Percentiles rank a stretch among this genome's conserved stretches.
phyloP scores from a whole-genome alignment of 1,140 invertebrate species.

The Pachypsylla venusta region DNA sequence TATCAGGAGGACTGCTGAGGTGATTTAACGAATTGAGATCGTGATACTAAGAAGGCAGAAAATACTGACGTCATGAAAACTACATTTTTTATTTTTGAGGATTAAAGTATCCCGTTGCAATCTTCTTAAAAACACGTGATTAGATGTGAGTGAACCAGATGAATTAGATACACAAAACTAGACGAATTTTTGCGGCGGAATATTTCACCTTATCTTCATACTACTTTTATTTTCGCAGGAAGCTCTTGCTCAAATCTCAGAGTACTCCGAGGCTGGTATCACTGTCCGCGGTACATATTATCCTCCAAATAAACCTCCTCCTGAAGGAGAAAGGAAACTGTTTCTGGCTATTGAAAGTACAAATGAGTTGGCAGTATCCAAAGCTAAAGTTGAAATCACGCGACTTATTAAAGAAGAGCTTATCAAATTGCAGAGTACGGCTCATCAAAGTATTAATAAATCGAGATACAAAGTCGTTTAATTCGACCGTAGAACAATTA shows the following conservation, averaged over 20 bases:
- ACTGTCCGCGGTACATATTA: slow-evolving; percentile 97
- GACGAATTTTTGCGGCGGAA: neutral
- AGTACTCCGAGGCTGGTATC: slow-evolving; percentile 97
- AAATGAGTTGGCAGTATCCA: slow-evolving; percentile 89
- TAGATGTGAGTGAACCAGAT: no score
- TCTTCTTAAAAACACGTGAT: no score
- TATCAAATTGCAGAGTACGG: slow-evolving; percentile 75
- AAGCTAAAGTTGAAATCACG: slow-evolving; percentile 97
- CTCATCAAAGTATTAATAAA: slow-evolving; percentile 75
- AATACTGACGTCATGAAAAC: no score
- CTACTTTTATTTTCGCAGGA: slow-evolving; percentile 44
- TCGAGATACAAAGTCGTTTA: slow-evolving; percentile 92
- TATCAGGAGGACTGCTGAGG: no score
- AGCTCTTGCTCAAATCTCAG: slow-evolving; percentile 92
- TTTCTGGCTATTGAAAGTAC: slow-evolving; percentile 98
- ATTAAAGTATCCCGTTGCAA: no score
- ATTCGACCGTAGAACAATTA: no score
- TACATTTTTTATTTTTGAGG: no score
- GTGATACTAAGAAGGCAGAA: no score
- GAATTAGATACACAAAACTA: no score
- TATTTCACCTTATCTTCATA: slow-evolving; percentile 2
- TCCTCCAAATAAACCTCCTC: slow-evolving; percentile 68
- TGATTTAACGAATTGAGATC: no score
- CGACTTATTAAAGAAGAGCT: slow-evolving; percentile 95
- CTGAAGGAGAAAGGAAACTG: slow-evolving; percentile 90